phyloP scores from a whole-genome alignment of 2,113 vertebrate species.

The Sterna hirundo region DNA sequence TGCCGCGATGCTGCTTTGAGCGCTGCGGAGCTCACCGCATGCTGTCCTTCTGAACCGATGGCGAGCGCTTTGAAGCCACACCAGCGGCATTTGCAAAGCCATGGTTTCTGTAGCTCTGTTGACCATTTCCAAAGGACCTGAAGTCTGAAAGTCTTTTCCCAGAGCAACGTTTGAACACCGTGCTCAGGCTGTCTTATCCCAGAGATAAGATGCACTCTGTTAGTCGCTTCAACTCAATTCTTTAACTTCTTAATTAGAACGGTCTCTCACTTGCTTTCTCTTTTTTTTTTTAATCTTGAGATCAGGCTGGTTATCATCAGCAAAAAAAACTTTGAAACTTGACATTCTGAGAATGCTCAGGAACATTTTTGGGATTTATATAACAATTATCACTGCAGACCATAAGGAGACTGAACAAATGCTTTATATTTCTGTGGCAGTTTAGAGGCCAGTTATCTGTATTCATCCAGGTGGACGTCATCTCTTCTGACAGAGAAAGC shows the following conservation, averaged over 20 bases:
- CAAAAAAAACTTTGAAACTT: background rate
- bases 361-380: background rate
- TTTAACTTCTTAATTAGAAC: background rate
- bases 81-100: background rate
- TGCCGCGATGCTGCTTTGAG: background rate
- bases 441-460: background rate
- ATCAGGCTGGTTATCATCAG: background rate
- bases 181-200: background rate
- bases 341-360: conserved; percentile 14
- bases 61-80: background rate
- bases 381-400: background rate
- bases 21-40: background rate
- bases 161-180: background rate
- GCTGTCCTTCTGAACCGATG: background rate
- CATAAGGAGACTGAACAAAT: background rate
- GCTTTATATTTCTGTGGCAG: background rate
- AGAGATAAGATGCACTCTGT: background rate
- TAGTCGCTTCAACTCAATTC: background rate
- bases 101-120: background rate
- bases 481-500: background rate
- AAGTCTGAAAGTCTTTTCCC: background rate
- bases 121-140: background rate
- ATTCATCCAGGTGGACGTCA: background rate
- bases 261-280: background rate
- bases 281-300: background rate